Evolutionary conservation across 2,113 vertebrate species (phyloP).

Genomic region (Sialia sialis): DNA sequence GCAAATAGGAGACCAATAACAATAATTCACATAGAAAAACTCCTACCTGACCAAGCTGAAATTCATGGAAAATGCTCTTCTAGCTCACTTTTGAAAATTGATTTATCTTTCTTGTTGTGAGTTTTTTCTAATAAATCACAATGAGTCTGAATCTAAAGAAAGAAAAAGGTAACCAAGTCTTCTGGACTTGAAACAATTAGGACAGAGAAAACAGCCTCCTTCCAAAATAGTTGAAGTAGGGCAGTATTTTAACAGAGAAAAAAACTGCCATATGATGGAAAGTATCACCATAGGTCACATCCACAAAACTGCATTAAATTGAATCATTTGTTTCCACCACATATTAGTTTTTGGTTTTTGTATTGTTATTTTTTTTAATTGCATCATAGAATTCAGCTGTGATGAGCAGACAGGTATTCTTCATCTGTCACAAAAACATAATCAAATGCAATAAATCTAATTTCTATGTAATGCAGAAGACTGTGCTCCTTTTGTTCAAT

Average conservation of each 20-base stretch:
- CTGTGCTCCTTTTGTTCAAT: slow-evolving; percentile 46
- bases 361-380: background rate
- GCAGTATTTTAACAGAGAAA: background rate
- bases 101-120: background rate
- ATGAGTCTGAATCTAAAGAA: slow-evolving; percentile 11
- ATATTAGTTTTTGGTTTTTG: background rate
- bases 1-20: slow-evolving; percentile 66
- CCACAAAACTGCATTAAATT: background rate
- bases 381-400: background rate
- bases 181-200: background rate
- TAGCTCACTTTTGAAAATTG: slow-evolving; percentile 21
- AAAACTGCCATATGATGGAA: background rate
- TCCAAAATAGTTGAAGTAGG: background rate
- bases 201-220: background rate
- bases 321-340: slow-evolving; percentile 8
- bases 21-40: slow-evolving; percentile 20
- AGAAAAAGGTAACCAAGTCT: background rate
- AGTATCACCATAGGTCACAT: background rate
- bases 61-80: slow-evolving; percentile 28
- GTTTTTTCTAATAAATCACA: slow-evolving; percentile 2
- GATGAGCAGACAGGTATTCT: slow-evolving; percentile 16
- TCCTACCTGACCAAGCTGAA: slow-evolving; percentile 37
- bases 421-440: slow-evolving; percentile 46
- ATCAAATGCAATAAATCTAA: slow-evolving; percentile 68
- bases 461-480: slow-evolving; percentile 51